Base-by-base conservation (phyloP, 2,888 invertebrate species). In the Osedax frankpressi region DNA sequence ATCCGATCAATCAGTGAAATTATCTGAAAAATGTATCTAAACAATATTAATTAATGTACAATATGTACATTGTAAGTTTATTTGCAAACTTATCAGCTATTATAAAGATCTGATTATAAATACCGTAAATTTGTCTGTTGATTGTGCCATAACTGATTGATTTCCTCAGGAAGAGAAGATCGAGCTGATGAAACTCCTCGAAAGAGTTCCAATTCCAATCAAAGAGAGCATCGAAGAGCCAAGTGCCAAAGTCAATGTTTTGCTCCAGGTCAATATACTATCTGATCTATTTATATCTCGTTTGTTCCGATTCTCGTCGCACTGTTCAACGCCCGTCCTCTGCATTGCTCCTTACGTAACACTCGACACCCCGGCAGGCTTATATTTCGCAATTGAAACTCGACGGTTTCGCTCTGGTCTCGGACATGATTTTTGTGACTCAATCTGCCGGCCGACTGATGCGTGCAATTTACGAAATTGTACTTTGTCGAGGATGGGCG, bases 221-320 rank as follows among this genome's bases (percentile, higher is more conserved):
- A 98, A 98, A 82, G 98, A 99, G 84, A 91, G 92, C 76, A 94
- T 98, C 77, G 98, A 99, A 81, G 98, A 99, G 82, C 92, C 97
- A 0, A 92, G 92, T 75, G 98, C 98, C 0, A 99, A 99, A 83
- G 84, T 95, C 29, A 96, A 96, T 84, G 94, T 95, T 6, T 85
- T 97, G 0, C 76, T 78, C 6, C 44, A 44, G 44, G 44, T 44
- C 19, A 11, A 6, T n/a, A n/a, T n/a, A n/a, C n/a, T n/a, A n/a
- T n/a, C n/a, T n/a, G n/a, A n/a, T n/a, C n/a, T n/a, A n/a, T n/a
- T n/a, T n/a, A n/a, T n/a, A n/a, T n/a, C n/a, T n/a, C n/a, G n/a
- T n/a, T n/a, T 84, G 94, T 95, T 6, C 85, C 97, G 0, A 75
- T 78, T 11, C 44, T 11, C 11, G 44, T 44, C 19, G 6, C 44